phyloP scores from a whole-genome alignment of 2,113 vertebrate species.

The Podarcis cretensis region DNA sequence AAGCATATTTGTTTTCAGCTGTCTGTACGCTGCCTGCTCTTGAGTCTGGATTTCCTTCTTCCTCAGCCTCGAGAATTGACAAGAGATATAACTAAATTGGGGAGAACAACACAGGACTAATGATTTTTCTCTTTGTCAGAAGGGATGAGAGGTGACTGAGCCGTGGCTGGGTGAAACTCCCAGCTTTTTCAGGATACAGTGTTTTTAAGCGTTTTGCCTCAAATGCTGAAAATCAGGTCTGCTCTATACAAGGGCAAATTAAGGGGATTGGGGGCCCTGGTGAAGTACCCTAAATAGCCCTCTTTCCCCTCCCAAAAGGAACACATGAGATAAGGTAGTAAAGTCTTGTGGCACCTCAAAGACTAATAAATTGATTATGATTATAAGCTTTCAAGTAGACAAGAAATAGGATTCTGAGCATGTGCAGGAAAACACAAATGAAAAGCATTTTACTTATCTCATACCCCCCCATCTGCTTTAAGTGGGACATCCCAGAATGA shows the following conservation, averaged over 20 bases:
- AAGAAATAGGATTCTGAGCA: no score
- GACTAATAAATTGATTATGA: no score
- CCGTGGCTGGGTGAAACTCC: neutral
- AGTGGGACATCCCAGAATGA: no score
- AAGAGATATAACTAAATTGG: neutral
- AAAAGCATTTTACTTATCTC: no score
- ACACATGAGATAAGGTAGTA: no score
- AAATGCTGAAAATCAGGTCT: neutral
- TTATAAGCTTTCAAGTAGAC: no score
- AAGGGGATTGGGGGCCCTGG: no score
- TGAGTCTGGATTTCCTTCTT: neutral
- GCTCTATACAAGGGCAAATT: neutral
- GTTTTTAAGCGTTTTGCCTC: neutral
- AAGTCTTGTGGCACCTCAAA: no score
- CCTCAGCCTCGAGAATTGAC: neutral
- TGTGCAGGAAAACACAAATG: no score
- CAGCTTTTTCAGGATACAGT: neutral
- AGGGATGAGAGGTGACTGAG: neutral
- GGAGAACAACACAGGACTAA: neutral
- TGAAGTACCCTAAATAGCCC: no score
- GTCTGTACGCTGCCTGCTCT: neutral
- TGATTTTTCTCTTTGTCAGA: neutral
- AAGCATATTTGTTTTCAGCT: neutral
- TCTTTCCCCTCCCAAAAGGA: no score
- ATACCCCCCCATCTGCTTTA: no score